Conservation (phyloP, 2,888 invertebrate genomes). For the Teleiodes luculella region DNA sequence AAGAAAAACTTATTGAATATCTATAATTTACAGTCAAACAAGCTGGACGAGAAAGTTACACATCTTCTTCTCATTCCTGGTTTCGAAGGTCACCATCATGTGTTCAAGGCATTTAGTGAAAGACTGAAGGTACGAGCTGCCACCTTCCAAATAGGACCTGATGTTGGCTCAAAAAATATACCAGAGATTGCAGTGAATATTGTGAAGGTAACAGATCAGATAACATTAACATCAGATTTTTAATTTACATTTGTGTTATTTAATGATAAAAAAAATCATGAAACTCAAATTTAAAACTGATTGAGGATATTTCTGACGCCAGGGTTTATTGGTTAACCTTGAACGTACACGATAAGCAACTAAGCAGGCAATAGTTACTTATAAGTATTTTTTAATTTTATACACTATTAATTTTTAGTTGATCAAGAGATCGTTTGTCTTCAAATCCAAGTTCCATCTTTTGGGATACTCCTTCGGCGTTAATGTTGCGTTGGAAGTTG, state of each 20-base stretch:
- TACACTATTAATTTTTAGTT: constrained; percentile 21
- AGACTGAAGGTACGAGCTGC: constrained; percentile 43
- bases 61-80: constrained; percentile 49
- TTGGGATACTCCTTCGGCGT: constrained; percentile 30
- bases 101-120: constrained; percentile 36
- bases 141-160: constrained; percentile 40
- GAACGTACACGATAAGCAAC: no score
- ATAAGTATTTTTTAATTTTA: neutral
- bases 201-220: no score
- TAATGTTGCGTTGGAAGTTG: constrained; percentile 51
- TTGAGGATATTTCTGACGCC: no score
- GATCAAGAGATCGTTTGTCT: constrained; percentile 24
- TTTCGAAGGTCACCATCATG: constrained; percentile 46
- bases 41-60: constrained; percentile 33
- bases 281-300: no score
- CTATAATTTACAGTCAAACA: constrained; percentile 15
- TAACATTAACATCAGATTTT: constrained; percentile 4
- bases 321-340: no score
- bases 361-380: no score
- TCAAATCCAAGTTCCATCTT: constrained; percentile 32
- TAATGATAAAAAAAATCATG: no score
- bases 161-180: constrained; percentile 38
- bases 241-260: no score
- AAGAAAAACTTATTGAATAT: no score
- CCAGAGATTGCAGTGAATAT: constrained; percentile 38